Evolutionary conservation across 2,797 vertebrate genomes (phyloP), one percentile per base, ranked within the genome.

Genomic region (Typhlichthys eigenmanni): DNA sequence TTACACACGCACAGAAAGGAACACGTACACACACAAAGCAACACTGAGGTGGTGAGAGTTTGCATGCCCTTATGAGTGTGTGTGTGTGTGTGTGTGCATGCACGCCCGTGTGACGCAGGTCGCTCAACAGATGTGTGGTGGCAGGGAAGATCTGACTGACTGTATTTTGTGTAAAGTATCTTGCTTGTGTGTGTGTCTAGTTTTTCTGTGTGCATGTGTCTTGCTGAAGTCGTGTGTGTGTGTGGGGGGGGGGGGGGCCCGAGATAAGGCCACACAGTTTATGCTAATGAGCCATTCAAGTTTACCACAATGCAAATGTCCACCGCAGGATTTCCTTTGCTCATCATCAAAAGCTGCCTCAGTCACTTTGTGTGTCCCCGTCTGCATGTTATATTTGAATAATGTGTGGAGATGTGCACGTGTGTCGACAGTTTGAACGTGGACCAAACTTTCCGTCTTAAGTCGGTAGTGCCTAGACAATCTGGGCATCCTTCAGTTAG

Each of bases 401-500:
- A 0, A 46, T 55, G 17, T 64, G 62, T 38, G 34, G 5, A 5
- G 34, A 19, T 19, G 19, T 19, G 19, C 19, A 38, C 34, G 2
- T 38, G 8, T 6, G 8, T 5, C 6, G 6, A 8, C 6, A 8
- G 34, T 8, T 8, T 38, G 34, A 38, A 38, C 34, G 8, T 8
- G 34, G 5, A 38, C 34, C 5, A 0, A 38, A 38, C 5, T 38
- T 8, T 5, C 7, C 34, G 1, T 38, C 5, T 8, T 38, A 38
- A 38, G 34, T 1, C 1, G 5, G 34, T 8, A 11, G 46, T 47
- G 70, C 64, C 70, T 66, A 51, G 60, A 71, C 69, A 52, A 52
- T 72, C 66, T 45, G 16, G 60, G 65, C 61, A 62, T 66, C 83
- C 75, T 79, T 81, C 70, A 70, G 64, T 68, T 3, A 84, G 83